Base-by-base conservation (phyloP, 2,888 invertebrate species). In the Germaria angustata region DNA sequence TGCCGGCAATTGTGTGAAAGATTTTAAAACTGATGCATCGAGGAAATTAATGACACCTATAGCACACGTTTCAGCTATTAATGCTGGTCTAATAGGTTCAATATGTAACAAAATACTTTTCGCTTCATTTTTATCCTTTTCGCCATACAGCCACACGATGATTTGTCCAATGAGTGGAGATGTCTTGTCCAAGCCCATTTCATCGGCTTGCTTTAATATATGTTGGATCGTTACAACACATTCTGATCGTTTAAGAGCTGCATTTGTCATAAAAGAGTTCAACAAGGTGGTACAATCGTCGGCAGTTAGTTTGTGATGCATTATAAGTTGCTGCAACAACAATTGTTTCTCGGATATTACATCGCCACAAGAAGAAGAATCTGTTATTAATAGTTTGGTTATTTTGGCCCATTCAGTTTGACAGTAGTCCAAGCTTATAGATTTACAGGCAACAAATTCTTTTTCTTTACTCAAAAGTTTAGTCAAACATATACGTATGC, bases 11-110 rank as follows among this genome's bases (percentile, higher is more conserved):
- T 34, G 9, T 15, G 53, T 4, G 15, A 39, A 44, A 24, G 4
- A n/a, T 7, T 65, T 51, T 3, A 71, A 34, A n/a, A 49, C n/a
- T 0, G 34, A 20, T 8, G 87, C 86, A 39, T 89, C 86, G 2
- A 90, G 76, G 36, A 90, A 90, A 79, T 90, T 90, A 15, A 89
- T 89, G 9, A 90, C 89, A 28, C 88, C 86, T 77, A 90, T 86
- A 8, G 87, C 87, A 78, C 87, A 87, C 0, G 90, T 90, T 53
- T 90, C 89, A 0, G 89, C 89, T 44, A 90, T 79, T 2, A 89
- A 80, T 13, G 82, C 59, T 2, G 85, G 78, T 78, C 88, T 86
- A 28, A 90, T 84, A 0, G 87, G 86, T 5, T 86, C 87, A 39
- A 90, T 87, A 61, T 90, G 87, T 15, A 88, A 76, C 28, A 90